Evolutionary conservation across 1,140 invertebrate species (phyloP), one percentile per base, ranked within the genome.

Genomic region (Cydia splendana): DNA sequence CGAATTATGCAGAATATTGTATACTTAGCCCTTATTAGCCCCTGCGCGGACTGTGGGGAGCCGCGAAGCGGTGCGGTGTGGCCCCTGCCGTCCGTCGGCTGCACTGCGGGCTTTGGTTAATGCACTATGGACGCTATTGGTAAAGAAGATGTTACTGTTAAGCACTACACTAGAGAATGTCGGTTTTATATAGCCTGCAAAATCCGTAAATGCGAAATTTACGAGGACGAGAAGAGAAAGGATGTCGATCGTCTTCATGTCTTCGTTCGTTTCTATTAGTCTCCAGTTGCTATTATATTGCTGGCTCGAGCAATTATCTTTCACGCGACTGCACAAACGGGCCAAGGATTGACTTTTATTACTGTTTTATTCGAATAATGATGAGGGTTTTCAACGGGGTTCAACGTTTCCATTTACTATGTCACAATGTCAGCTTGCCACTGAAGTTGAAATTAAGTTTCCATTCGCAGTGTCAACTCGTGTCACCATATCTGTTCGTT

Each of bases 281-380:
- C n/a, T n/a, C 53, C 53, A 18, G 15, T 57, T 57, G 15, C 53
- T 51, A 51, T 6, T 51, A 13, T 51, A 51, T n/a, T n/a, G 48
- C 48, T 57, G 12, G 53, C 53, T 18, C 53, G 53, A 7, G 51
- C 57, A 20, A 62, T 62, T 62, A 62, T 12, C 20, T 24, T 7
- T 62, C 53, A 57, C 57, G 18, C 57, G 18, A 62, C 53, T n/a
- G 3, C 20, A 6, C 20, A 62, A 62, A 20, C 57, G 57, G 57
- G 57, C 57, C 57, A 24, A 20, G 7, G 57, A 24, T 62, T 62
- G 57, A 62, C 57, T 62, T 57, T 62, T 62, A 62, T 62, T 7
- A 62, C 9, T 24, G 57, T 12, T 24, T 62, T 24, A 62, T 62
- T 62, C 57, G 20, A 62, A 62, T 62, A 20, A 62, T 62, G 57